These are phyloP conservation scores for Phaenicophaeus curvirostris DNA, from an alignment of 2,797 vertebrate genomes.

Conservation along the genomic window DNA sequence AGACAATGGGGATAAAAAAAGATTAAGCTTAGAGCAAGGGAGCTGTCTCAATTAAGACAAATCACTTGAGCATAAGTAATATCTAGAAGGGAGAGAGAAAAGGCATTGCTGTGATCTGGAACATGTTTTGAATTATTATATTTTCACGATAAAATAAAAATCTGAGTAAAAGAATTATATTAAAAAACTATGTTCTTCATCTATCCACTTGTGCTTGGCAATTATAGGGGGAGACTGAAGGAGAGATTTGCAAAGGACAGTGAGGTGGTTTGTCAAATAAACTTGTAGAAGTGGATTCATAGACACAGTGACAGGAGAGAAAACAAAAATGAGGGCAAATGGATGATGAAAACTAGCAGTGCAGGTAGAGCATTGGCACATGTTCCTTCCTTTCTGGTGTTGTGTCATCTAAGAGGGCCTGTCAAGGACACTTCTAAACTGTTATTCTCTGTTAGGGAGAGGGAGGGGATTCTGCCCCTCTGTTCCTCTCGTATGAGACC, in stretches of 20 bases:
- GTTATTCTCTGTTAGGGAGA: neutral
- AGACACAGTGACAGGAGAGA: fast-evolving
- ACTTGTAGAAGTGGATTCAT: neutral
- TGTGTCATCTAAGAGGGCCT: neutral
- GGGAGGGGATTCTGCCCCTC: no score
- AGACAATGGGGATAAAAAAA: neutral
- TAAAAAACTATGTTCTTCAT: neutral
- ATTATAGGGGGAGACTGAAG: neutral
- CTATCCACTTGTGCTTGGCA: neutral
- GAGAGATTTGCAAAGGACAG: neutral
- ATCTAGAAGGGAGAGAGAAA: neutral
- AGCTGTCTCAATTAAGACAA: neutral
- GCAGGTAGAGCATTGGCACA: neutral
- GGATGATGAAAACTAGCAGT: neutral
- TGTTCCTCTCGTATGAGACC: no score
- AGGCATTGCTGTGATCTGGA: neutral
- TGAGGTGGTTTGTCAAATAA: neutral
- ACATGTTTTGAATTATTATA: neutral
- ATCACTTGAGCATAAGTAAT: neutral
- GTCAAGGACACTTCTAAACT: neutral
- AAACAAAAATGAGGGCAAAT: neutral
- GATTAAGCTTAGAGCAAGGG: neutral
- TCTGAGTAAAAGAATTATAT: neutral
- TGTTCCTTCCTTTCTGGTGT: neutral
- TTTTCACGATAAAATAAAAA: neutral